Evolutionary conservation across 2,113 vertebrate species (phyloP).

Genomic region (Phasianus colchicus): DNA sequence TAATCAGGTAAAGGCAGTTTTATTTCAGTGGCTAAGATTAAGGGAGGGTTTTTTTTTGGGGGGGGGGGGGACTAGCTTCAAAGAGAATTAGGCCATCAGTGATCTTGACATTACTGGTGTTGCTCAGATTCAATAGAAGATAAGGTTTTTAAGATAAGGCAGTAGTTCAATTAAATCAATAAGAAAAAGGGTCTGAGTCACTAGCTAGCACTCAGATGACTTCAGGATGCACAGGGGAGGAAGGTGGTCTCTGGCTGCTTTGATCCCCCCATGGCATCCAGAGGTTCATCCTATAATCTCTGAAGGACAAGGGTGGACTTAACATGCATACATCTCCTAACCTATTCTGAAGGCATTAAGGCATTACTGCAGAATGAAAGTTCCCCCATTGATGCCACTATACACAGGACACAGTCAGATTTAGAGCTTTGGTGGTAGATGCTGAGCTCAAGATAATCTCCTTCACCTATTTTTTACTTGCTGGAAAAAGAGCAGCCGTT

Average conservation of each 20-base stretch:
- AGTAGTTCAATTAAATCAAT: background rate
- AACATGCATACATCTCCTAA: background rate
- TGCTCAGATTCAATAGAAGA: background rate
- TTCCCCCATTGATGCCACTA: background rate
- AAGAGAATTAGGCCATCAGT: rapidly evolving
- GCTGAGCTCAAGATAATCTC: background rate
- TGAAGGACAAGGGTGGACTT: background rate
- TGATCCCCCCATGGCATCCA: background rate
- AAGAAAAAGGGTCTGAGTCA: background rate
- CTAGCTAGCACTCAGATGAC: background rate
- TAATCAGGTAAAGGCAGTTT: background rate
- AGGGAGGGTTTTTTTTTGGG: background rate
- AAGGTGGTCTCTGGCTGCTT: background rate
- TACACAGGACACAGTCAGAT: rapidly evolving
- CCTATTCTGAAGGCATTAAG: background rate
- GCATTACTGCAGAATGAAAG: background rate
- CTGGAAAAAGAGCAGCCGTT: background rate
- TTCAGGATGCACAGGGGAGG: rapidly evolving
- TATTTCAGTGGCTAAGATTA: background rate
- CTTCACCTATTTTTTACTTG: background rate
- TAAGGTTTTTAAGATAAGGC: too few species aligned
- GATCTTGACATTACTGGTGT: background rate
- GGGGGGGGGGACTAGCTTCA: background rate
- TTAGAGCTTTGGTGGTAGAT: background rate
- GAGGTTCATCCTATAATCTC: background rate